Evolutionary conservation across 2,888 invertebrate species (phyloP), one percentile per base, ranked within the genome.

Genomic region (Orthosia gothica): DNA sequence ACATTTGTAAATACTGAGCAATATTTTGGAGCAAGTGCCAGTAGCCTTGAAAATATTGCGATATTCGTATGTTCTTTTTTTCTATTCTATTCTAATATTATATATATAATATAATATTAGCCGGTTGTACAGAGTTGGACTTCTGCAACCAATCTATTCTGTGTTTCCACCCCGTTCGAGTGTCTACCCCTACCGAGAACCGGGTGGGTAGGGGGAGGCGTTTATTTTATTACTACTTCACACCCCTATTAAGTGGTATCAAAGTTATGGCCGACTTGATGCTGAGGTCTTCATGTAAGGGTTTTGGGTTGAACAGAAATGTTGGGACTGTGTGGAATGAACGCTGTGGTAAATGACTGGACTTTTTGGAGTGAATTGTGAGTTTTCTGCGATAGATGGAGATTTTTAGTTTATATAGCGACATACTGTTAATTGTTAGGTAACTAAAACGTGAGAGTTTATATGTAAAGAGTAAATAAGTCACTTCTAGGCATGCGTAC

Each of bases 221-320:
- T 86, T 86, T 86, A 84, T 86, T 86, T 86, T 82, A 86, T 79
- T 67, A 79, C 66, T 65, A 86, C 80, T 86, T 86, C 72, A 64
- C 86, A 75, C 76, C 80, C 71, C 76, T 79, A 84, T 86, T 86
- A 86, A 82, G 82, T 74, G 83, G 82, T 79, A 79, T 76, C 57
- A 68, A 74, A 79, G 84, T 82, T 84, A 86, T 79, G 57, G 63
- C 59, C n/a, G 64, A 64, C 54, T 82, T 82, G 72, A 70, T 78
- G 62, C 63, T 32, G 52, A 69, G 74, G 26, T 82, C 82, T 82
- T 81, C 81, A 81, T 81, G 66, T 72, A 59, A 23, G 45, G 32
- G 67, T 65, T 68, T 61, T 52, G 76, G 57, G 54, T 40, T 67
- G 40, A 13, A 20, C 40, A 50, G 69, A 61, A 32, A 69, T 59